Base-by-base conservation (phyloP, 2,797 vertebrate species). In the Hydrocynus forskahlii region DNA sequence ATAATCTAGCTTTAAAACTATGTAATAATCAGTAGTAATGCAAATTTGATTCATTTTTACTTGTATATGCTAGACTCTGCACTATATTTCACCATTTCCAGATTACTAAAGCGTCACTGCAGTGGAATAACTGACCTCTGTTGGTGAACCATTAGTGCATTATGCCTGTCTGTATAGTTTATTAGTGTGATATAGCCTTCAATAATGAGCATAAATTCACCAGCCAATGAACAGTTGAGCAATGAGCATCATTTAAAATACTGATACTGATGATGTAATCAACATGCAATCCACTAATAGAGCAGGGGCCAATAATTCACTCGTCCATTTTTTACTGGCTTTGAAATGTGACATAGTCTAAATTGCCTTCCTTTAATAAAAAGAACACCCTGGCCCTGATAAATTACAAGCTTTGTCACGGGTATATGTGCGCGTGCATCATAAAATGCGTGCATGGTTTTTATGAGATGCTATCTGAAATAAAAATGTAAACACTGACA, bases 271-370 rank as follows among this genome's bases (percentile, higher is more conserved):
- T 87, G 86, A 86, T 87, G 86, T 86, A 83, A 86, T 88, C 82
- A 88, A 86, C 81, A 82, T 85, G 79, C 83, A 87, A 86, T 86
- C 85, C 81, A 82, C 83, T 86, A 86, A 88, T 86, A 88, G 84
- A 80, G 71, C 70, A 14, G 48, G 54, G 59, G 80, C 60, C 82
- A 75, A 88, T 88, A 88, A 83, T 73, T 88, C 81, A 86, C 40
- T 23, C 52, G 38, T 74, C 80, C 60, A 79, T 78, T 81, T 55
- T 84, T 83, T 81, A 79, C 81, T 78, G 52, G 74, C 19, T 78
- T 21, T 59, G 68, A 81, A 76, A 76, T 84, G 78, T 72, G 71
- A 82, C 81, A 82, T 75, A 82, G 48, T 57, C 75, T 82, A 81
- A 84, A 86, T 29, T 74, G 83, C 75, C 81, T 75, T 21, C 54